Percentiles rank a stretch among this genome's conserved stretches.
Conservation (phyloP, 2,797 vertebrate genomes). For the Leuciscus waleckii region DNA sequence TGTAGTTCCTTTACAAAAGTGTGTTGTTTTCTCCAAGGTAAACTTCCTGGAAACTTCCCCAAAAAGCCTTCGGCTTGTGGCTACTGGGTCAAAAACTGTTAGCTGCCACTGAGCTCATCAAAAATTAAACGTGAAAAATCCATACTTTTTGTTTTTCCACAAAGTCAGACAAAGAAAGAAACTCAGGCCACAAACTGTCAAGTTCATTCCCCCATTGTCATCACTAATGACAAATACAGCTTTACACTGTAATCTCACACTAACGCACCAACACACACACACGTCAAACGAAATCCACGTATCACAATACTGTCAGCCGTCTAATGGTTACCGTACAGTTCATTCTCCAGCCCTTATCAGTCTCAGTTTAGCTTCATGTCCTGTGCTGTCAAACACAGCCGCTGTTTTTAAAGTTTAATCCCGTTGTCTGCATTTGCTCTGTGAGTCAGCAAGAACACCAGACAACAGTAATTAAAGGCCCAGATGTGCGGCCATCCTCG, state of each 20-base stretch:
- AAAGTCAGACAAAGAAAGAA: conserved; percentile 23
- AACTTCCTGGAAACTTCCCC: neutral
- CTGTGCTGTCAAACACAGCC: conserved; percentile 35
- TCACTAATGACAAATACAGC: conserved; percentile 32
- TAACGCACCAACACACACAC: conserved; percentile 3
- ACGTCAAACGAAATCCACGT: conserved; percentile 1
- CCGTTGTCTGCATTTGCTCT: conserved; percentile 14
- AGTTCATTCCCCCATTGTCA: conserved; percentile 18
- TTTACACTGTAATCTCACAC: conserved; percentile 36
- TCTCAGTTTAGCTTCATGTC: conserved; percentile 29
- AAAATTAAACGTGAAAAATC: conserved; percentile 8
- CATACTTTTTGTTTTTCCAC: conserved; percentile 20
- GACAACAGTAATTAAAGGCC: conserved; percentile 32
- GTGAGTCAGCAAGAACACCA: conserved; percentile 18
- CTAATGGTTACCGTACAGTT: neutral
- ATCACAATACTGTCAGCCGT: conserved; percentile 35
- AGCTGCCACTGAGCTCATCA: conserved; percentile 3
- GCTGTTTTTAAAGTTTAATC: conserved; percentile 33
- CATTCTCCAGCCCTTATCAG: conserved; percentile 40
- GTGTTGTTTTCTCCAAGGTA: neutral
- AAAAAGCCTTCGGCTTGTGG: neutral
- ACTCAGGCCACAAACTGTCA: conserved; percentile 25
- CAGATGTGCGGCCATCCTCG: conserved; percentile 1
- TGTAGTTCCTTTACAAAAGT: neutral
- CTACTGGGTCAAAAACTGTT: neutral